phyloP scores from a whole-genome alignment of 1,140 invertebrate genomes.

The Trichonephila inaurata region DNA sequence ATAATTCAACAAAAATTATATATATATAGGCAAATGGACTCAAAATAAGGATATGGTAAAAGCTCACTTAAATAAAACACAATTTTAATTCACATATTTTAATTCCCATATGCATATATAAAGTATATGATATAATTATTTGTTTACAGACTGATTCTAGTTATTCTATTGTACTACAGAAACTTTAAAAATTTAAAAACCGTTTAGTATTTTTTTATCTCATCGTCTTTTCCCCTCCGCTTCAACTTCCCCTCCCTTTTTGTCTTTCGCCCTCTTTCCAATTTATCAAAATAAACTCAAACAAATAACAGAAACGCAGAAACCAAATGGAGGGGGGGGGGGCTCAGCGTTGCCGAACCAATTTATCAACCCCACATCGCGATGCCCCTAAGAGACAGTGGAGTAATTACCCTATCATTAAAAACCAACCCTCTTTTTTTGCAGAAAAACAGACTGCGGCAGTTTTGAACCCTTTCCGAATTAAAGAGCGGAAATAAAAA shows the following conservation, averaged over 20 bases:
- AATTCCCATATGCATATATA: no score
- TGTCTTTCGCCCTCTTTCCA: not conserved
- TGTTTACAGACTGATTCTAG: no score
- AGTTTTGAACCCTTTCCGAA: slow-evolving; percentile 3
- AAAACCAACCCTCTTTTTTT: not conserved
- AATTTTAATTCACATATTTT: no score
- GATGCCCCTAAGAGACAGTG: not conserved
- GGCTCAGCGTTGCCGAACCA: not conserved
- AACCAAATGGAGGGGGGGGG: not conserved
- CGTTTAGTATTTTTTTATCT: no score
- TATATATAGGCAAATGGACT: no score
- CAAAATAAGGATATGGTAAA: no score
- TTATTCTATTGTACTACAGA: no score
- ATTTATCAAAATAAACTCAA: not conserved
- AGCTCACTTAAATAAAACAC: no score
- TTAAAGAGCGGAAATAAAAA: slow-evolving; percentile 35
- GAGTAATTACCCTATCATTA: slow-evolving; percentile 35
- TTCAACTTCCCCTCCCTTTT: not conserved
- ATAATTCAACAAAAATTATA: no score
- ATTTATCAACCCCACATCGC: slow-evolving; percentile 9
- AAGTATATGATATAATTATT: no score
- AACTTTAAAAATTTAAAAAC: no score
- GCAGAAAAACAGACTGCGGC: not conserved
- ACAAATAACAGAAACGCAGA: not conserved
- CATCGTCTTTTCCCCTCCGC: not conserved